Conservation (phyloP, 2,113 vertebrate species). For the Plectropomus leopardus region DNA sequence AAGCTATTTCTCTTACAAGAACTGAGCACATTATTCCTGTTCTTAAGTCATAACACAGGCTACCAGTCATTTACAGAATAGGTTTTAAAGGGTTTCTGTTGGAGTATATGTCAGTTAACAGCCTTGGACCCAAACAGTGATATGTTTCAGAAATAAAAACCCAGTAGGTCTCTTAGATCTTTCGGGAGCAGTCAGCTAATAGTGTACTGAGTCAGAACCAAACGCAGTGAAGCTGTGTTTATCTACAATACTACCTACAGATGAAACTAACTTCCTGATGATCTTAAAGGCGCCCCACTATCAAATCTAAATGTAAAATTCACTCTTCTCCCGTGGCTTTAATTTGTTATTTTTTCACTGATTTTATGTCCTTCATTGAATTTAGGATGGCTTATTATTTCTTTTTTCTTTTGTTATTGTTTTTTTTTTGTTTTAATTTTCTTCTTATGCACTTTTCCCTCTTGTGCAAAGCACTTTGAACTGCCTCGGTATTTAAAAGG, state of each 20-base stretch:
- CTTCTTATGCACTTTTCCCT: not conserved
- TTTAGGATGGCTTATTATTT: not conserved
- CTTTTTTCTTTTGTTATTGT: not conserved
- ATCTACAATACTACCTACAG: not conserved
- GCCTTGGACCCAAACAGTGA: not conserved
- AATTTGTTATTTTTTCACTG: not conserved
- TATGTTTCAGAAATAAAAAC: not conserved
- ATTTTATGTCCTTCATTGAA: not conserved
- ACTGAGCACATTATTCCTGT: not conserved
- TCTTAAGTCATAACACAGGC: not conserved
- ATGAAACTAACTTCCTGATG: not conserved
- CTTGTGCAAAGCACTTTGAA: not conserved
- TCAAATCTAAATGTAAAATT: not conserved
- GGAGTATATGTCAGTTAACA: not conserved
- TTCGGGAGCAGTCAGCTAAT: not conserved
- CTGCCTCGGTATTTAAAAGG: not conserved
- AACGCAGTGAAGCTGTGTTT: conserved; percentile 8
- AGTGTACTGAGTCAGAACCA: not conserved
- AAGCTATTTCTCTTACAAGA: not conserved
- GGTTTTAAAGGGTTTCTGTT: no score
- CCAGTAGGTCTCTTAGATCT: not conserved
- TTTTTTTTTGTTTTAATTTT: not conserved
- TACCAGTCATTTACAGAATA: not conserved
- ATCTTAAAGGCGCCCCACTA: not conserved
- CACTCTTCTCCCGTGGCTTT: not conserved